Evolutionary conservation across 2,113 vertebrate genomes (phyloP).

Genomic region (Chaetodon trifascialis): DNA sequence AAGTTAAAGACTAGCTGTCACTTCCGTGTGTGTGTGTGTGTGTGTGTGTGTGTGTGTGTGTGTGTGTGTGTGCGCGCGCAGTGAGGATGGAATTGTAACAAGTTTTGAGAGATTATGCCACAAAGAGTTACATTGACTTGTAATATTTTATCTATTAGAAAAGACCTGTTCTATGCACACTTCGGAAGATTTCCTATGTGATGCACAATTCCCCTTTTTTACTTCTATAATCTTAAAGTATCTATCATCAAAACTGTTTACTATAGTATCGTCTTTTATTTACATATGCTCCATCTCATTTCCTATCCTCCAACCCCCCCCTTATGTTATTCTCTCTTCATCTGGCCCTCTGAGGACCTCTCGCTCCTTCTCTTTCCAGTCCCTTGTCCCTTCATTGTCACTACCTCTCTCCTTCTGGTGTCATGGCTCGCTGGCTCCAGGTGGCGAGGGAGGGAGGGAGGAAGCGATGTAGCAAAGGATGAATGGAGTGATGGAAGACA

Average conservation of each 20-base stretch:
- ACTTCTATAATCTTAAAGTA: background rate
- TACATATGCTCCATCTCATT: conserved; percentile 26
- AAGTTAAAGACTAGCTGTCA: too few species aligned
- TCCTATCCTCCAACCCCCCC: conserved; percentile 9
- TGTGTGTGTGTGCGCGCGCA: too few species aligned
- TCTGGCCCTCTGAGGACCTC: conserved; percentile 48
- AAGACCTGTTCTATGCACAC: background rate
- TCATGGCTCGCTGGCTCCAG: conserved; percentile 86
- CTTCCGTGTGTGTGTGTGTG: too few species aligned
- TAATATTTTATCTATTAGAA: background rate
- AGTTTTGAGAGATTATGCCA: background rate
- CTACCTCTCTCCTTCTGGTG: conserved; percentile 77
- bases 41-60: too few species aligned
- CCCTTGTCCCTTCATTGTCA: conserved; percentile 76
- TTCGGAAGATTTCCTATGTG: too few species aligned
- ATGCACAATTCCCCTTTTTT: background rate
- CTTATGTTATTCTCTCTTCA: conserved; percentile 42
- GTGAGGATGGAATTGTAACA: too few species aligned
- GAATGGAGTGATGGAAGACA: conserved; percentile 50
- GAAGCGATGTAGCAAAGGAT: conserved; percentile 64
- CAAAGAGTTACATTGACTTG: too few species aligned
- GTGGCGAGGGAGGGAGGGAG: conserved; percentile 82
- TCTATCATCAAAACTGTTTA: background rate
- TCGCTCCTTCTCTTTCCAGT: conserved; percentile 44
- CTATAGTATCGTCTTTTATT: conserved; percentile 7